Base-by-base conservation (phyloP, 2,888 invertebrate species). In the Malachius bipustulatus region DNA sequence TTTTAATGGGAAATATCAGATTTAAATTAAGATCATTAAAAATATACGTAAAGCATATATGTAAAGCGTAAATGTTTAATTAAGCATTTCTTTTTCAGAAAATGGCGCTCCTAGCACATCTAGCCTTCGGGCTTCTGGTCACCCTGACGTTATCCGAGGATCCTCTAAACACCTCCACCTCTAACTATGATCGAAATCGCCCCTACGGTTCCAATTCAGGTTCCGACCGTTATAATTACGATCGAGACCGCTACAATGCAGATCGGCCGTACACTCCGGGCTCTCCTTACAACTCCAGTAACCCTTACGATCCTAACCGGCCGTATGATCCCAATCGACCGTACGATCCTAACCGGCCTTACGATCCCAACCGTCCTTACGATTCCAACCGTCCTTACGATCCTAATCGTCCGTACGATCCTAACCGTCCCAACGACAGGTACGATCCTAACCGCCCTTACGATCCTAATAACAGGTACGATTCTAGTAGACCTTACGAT, bases 361-460 rank as follows among this genome's bases (percentile, higher is more conserved):
- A 38, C 15, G 37, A 42, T 31, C 35, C 24, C 34, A 30, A 36
- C 16, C 35, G 37, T 9, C 36, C 38, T 31, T 32, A 30, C 11
- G 24, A 41, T 28, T 33, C 38, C 15, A 19, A 33, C 32, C 38
- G 39, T 4, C 34, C 35, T 14, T 11, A 35, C 2, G 27, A 29
- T 27, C 35, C 35, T 24, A 29, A 38, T 10, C 32, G 30, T 11
- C 40, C 35, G 12, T 32, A 40, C 14, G 30, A 36, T 2, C 27
- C 41, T 16, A 40, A 47, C 14, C 30, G 35, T 15, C 26, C 36
- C 33, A 37, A 47, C 9, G 40, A 41, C 15, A 32, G 37, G 9
- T 37, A 46, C 24, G n/a, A n/a, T 8, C 24, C 24, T 35, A 34
- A 40, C 13, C 34, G 32, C 26, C 41, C 37, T 16, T 39, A 42